phyloP scores from a whole-genome alignment of 2,113 vertebrate species.

The Prietella phreatophila region DNA sequence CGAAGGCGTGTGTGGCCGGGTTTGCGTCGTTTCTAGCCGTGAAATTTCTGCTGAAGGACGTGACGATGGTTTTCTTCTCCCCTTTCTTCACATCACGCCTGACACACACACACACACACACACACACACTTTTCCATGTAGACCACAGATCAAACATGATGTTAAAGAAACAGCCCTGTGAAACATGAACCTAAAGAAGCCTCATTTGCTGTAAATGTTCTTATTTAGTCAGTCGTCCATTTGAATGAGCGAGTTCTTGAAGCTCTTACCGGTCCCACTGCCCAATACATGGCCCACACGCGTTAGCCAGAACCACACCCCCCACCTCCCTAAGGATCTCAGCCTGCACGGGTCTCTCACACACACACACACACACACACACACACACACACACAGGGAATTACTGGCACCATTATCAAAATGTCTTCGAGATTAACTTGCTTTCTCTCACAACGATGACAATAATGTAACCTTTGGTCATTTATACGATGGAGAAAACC shows the following conservation, averaged over 20 bases:
- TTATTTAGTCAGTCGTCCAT: not conserved
- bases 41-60: constrained; percentile 96
- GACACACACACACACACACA: not conserved
- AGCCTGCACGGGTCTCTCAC: too few species aligned
- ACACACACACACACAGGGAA: too few species aligned
- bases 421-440: too few species aligned
- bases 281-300: constrained; percentile 95
- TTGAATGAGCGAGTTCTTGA: not conserved
- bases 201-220: not conserved
- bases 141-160: not conserved
- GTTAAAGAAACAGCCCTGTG: not conserved
- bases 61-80: constrained; percentile 97
- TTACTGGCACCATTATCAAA: too few species aligned
- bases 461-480: too few species aligned
- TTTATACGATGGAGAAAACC: too few species aligned
- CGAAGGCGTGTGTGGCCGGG: constrained; percentile 83
- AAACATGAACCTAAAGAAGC: too few species aligned
- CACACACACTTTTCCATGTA: not conserved
- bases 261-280: constrained; percentile 91
- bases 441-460: too few species aligned
- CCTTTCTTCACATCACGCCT: constrained; percentile 94
- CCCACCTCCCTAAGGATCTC: too few species aligned
- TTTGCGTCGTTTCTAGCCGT: constrained; percentile 94
- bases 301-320: constrained; percentile 91
- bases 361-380: too few species aligned